A percentile compares a stretch with the other conserved stretches of the same genome.
Conservation (phyloP, 2,797 vertebrate genomes). For the Diceros bicornis region DNA sequence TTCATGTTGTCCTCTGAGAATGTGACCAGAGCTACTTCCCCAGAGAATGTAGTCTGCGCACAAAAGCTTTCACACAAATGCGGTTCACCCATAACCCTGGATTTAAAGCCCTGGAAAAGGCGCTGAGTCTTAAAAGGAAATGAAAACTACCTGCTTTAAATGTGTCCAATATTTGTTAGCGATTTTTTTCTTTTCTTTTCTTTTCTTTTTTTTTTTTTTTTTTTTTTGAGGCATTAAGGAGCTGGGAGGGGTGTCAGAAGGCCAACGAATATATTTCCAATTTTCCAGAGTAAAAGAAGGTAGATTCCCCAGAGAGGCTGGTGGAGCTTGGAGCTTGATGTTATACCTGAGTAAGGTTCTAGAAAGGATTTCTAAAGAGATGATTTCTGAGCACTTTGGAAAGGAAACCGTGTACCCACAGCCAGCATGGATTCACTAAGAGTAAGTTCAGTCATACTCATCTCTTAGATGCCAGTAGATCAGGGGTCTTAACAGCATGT, state of each 20-base stretch:
- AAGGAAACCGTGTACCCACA: slow-evolving; percentile 28
- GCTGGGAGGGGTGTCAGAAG: neutral
- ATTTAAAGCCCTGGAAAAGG: neutral
- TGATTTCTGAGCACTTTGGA: slow-evolving; percentile 63
- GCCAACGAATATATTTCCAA: slow-evolving; percentile 60
- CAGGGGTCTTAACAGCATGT: neutral
- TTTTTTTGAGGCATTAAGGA: slow-evolving; percentile 31
- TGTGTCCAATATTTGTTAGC: neutral
- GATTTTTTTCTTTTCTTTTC: neutral
- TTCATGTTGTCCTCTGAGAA: neutral
- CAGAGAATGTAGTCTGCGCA: neutral
- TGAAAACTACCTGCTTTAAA: neutral
- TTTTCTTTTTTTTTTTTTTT: too few species aligned
- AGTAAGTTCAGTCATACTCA: neutral
- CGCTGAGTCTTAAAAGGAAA: neutral
- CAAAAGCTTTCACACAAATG: neutral
- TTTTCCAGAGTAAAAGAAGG: slow-evolving; percentile 70
- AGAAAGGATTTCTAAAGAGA: slow-evolving; percentile 63
- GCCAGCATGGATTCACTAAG: neutral
- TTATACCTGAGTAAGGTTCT: slow-evolving; percentile 22
- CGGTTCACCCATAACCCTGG: neutral
- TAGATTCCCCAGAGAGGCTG: slow-evolving; percentile 56
- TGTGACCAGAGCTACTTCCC: neutral
- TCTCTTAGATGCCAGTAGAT: neutral
- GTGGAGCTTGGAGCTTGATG: slow-evolving; percentile 48